Conservation (phyloP, 2,113 vertebrate species). For the Ovibos moschatus region DNA sequence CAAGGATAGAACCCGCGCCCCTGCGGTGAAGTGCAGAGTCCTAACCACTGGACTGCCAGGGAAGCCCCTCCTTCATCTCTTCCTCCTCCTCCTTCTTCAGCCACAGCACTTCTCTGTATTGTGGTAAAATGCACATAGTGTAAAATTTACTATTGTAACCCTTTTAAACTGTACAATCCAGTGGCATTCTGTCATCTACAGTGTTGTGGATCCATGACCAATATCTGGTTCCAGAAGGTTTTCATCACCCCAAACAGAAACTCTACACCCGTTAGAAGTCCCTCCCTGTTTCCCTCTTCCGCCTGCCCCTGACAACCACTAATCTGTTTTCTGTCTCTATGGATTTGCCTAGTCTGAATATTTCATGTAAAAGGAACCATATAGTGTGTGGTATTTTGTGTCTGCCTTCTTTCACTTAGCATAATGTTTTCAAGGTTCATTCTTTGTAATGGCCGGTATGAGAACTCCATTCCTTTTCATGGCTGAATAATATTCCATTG, state of each 20-base stretch:
- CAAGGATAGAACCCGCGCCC: background rate
- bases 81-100: background rate
- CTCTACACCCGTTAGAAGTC: background rate
- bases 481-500: background rate
- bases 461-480: background rate
- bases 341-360: background rate
- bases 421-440: background rate
- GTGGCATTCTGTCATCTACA: too few relatives aligned
- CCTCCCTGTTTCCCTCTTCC: background rate
- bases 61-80: background rate
- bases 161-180: background rate
- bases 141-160: background rate
- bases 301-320: background rate
- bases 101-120: background rate
- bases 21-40: background rate
- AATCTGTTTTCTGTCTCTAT: background rate
- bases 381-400: accelerated
- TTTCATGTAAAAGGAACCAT: background rate
- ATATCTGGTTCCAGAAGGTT: background rate
- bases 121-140: background rate
- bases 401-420: background rate
- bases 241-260: background rate
- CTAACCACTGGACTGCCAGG: background rate
- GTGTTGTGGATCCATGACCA: background rate
- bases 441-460: background rate